Percentiles rank a stretch among this genome's conserved stretches.
Evolutionary conservation across 2,888 invertebrate genomes (phyloP).

Genomic region (Metopia argyrocephala): DNA sequence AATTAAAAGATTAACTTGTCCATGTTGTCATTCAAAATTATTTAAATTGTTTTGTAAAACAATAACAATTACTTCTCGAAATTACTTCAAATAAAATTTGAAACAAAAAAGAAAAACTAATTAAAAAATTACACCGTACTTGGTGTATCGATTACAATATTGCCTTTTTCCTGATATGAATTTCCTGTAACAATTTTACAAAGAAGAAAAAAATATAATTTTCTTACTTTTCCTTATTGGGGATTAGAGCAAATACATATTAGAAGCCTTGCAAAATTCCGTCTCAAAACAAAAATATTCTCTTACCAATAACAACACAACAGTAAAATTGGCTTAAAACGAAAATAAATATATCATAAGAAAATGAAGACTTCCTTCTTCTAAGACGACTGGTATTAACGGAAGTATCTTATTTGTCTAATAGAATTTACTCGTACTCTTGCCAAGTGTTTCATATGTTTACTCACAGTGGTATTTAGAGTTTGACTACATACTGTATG

Average conservation of each 20-base stretch:
- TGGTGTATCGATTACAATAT: neutral
- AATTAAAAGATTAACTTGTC: no score
- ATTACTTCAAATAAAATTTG: neutral
- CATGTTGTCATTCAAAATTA: no score
- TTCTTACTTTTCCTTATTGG: neutral
- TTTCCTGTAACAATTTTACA: no score
- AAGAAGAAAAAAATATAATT: neutral
- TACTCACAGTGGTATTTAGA: no score
- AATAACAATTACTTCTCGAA: neutral
- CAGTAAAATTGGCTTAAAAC: neutral
- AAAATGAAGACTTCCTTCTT: neutral
- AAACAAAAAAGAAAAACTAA: neutral
- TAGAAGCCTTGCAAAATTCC: constrained; percentile 46
- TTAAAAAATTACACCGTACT: no score
- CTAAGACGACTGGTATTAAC: constrained; percentile 42
- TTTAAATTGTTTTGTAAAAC: neutral
- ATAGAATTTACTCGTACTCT: neutral
- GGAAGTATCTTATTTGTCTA: constrained; percentile 51
- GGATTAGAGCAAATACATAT: constrained; percentile 18
- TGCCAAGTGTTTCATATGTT: neutral
- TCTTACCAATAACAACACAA: neutral
- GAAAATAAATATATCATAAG: constrained; percentile 49
- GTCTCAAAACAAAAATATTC: neutral
- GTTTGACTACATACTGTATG: no score
- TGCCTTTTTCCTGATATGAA: neutral